Base-by-base conservation (phyloP, 1,140 invertebrate species). In the Procambarus clarkii region DNA sequence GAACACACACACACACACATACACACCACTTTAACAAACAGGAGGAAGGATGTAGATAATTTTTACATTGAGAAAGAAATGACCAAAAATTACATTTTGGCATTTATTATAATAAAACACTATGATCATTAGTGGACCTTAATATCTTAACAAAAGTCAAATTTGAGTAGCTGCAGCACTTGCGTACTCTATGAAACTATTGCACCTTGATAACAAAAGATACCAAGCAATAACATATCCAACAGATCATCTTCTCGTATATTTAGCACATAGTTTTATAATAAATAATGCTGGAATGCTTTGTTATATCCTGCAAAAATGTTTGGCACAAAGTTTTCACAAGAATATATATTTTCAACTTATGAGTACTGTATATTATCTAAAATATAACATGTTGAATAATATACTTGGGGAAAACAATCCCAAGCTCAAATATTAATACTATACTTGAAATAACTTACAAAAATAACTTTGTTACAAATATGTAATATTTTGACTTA, bases 391-490 rank as follows among this genome's bases (percentile, higher is more conserved):
- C 60, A 64, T 64, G 60, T 64, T 64, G 60, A 64, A 34, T 24
- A 74, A 74, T 74, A 34, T 5, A 74, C 69, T 74, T 34, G 21
- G 69, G 21, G 69, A 34, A 9, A 74, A 74, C n/a, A 34, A 0
- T 64, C 60, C 60, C 60, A 21, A 74, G 24, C 24, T 74, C 24
- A 74, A 24, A 24, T 74, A 74, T 74, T 34, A 74, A 74, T 74
- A 74, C 69, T 74, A 34, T 74, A 74, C 69, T 74, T 74, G n/a
- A 74, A 74, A 34, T 74, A 74, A 74, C 69, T 83, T 83, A 83
- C 81, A 83, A 83, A 83, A 83, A 83, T 83, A 83, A 69, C 58
- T 34, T 83, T 83, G 81, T 69, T 60, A 83, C 69, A 69, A 83
- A 83, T 69, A 69, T 46, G 60, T 83, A 83, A 21, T 46, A 34